Percentiles rank a stretch among this genome's conserved stretches.
Conservation (phyloP, 2,113 vertebrate species). For the Myodes glareolus region DNA sequence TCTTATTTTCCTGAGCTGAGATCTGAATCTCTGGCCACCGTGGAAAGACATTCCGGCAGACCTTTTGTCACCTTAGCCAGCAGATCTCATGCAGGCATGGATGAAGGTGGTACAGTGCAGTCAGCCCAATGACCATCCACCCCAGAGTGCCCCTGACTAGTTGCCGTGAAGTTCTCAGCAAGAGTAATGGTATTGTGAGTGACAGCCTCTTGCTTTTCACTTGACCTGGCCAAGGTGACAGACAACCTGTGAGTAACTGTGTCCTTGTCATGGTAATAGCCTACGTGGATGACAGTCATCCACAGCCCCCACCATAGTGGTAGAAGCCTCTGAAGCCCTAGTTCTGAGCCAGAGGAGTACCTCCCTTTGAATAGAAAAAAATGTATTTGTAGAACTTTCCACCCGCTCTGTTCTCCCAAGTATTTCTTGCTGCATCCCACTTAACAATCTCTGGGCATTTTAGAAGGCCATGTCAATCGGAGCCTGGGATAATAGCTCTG, state of each 20-base stretch:
- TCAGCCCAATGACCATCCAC: background rate
- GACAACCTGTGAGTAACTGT: background rate
- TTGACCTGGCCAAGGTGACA: background rate
- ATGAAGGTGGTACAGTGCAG: accelerated
- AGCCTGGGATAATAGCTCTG: slow-evolving; percentile 64
- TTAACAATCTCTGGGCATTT: slow-evolving; percentile 65
- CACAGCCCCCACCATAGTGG: accelerated
- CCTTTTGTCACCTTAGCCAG: accelerated
- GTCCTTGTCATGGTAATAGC: background rate
- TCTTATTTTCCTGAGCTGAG: background rate
- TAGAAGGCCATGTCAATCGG: slow-evolving; percentile 61
- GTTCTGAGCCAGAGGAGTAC: background rate
- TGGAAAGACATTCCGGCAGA: background rate
- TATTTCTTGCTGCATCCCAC: background rate
- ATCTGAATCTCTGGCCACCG: background rate
- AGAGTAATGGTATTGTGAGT: no score
- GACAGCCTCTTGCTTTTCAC: background rate
- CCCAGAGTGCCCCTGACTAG: accelerated
- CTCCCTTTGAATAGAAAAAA: slow-evolving; percentile 58
- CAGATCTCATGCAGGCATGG: background rate
- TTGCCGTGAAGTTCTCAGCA: accelerated
- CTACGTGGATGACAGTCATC: background rate
- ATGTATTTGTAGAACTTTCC: background rate
- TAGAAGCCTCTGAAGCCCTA: background rate
- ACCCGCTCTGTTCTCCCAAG: background rate